Evolutionary conservation across 2,797 vertebrate genomes (phyloP).

Genomic region (Fundulus diaphanus): DNA sequence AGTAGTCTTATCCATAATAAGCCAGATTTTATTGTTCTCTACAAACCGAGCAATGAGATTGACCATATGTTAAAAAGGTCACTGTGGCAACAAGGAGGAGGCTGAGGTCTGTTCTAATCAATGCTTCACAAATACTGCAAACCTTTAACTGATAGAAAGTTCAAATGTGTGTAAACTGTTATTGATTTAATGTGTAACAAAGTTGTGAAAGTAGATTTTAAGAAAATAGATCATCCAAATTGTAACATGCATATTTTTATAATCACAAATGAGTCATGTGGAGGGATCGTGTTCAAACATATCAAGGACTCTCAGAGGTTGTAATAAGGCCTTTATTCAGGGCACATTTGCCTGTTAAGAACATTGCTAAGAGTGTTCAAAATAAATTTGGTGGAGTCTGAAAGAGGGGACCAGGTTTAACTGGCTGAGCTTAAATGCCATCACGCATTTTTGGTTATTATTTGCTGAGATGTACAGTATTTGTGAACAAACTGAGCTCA

Average conservation of each 20-base stretch:
- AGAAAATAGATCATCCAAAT: constrained; percentile 19
- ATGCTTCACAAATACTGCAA: constrained; percentile 48
- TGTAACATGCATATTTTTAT: constrained; percentile 10
- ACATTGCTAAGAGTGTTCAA: background rate
- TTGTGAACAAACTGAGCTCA: background rate
- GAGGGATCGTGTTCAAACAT: constrained; percentile 13
- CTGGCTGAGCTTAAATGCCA: background rate
- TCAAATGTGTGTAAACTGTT: constrained; percentile 33
- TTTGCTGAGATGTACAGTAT: background rate
- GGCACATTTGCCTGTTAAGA: background rate
- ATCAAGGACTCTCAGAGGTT: background rate
- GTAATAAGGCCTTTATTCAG: background rate
- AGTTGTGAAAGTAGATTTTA: constrained; percentile 5
- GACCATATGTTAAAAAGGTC: constrained; percentile 74
- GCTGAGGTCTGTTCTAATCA: constrained; percentile 61
- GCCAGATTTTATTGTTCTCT: constrained; percentile 71
- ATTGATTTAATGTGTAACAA: constrained; percentile 20
- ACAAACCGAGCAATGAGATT: constrained; percentile 61
- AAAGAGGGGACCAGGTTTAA: background rate
- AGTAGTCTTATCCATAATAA: constrained; percentile 61
- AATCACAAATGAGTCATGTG: constrained; percentile 25
- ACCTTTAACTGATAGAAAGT: constrained; percentile 36
- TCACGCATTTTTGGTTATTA: background rate
- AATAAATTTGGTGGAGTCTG: background rate
- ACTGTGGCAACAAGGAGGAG: constrained; percentile 76